Percentiles rank a stretch among this genome's conserved stretches.
These are phyloP conservation scores for Trematomus loennbergii DNA, from an alignment of 2,113 vertebrate genomes.

Conservation along the genomic window DNA sequence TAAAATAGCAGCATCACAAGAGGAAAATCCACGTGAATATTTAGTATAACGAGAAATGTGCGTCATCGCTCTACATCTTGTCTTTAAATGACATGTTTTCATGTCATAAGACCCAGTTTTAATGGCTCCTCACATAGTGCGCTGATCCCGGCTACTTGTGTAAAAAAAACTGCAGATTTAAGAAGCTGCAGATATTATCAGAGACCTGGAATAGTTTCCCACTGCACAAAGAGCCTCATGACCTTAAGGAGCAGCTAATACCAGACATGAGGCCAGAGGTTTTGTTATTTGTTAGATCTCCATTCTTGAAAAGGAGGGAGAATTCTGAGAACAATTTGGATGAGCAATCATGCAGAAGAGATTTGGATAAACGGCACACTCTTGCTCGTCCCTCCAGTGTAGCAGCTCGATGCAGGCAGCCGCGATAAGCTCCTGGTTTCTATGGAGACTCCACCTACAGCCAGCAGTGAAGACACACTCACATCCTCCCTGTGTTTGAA, in stretches of 20 bases:
- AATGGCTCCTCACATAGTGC: not conserved
- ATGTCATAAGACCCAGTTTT: no score
- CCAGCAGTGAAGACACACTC: not conserved
- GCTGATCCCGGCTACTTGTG: no score
- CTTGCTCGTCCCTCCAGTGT: not conserved
- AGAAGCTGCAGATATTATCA: constrained; percentile 28
- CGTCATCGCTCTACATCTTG: no score
- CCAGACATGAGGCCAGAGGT: not conserved
- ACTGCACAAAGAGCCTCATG: constrained; percentile 1
- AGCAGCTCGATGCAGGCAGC: constrained; percentile 28
- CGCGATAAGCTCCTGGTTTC: constrained; percentile 66
- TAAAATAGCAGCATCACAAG: constrained; percentile 60
- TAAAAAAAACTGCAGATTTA: constrained; percentile 1
- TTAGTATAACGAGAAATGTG: constrained; percentile 25
- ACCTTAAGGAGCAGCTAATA: constrained; percentile 24
- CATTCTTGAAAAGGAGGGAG: not conserved
- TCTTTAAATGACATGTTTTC: not conserved
- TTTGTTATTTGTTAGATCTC: no score
- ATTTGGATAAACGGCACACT: not conserved
- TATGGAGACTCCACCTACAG: constrained; percentile 74
- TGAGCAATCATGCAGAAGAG: not conserved
- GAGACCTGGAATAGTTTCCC: constrained; percentile 17
- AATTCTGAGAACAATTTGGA: not conserved
- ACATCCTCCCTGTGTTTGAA: not conserved
- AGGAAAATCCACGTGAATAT: constrained; percentile 23